Evolutionary conservation across 1,140 invertebrate genomes (phyloP).

Genomic region (Conus ventricosus): DNA sequence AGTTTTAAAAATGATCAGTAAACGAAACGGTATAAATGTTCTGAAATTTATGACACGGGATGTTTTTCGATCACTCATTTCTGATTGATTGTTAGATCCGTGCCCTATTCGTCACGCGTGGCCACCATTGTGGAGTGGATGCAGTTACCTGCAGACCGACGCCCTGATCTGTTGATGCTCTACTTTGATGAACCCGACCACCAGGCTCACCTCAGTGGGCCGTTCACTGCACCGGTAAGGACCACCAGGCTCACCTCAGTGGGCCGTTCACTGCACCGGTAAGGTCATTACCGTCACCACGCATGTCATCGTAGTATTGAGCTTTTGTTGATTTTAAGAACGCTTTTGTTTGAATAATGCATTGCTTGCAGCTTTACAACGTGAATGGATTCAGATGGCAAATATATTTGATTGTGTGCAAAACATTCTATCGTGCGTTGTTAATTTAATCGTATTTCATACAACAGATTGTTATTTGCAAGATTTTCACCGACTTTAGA

Average conservation of each 20-base stretch:
- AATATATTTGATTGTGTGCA: no score
- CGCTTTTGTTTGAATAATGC: background rate
- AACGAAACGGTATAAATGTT: no score
- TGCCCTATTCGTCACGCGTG: conserved; percentile 73
- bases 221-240: conserved; percentile 62
- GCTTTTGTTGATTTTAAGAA: background rate
- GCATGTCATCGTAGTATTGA: background rate
- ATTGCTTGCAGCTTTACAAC: background rate
- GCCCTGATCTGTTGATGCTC: conserved; percentile 80
- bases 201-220: conserved; percentile 76
- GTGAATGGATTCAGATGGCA: background rate
- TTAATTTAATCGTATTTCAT: no score
- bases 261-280: conserved; percentile 41
- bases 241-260: conserved; percentile 78
- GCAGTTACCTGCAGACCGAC: conserved; percentile 36
- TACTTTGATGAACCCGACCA: conserved; percentile 86
- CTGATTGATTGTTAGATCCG: conserved; percentile 32
- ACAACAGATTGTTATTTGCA: no score
- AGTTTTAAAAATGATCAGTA: no score
- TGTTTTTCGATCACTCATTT: no score
- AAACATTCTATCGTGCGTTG: no score
- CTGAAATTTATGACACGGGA: no score
- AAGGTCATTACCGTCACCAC: background rate
- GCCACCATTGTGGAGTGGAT: conserved; percentile 83
- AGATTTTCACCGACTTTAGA: no score